These are phyloP conservation scores for Rhinogobius similis DNA, from an alignment of 2,113 vertebrate genomes.

Conservation along the genomic window DNA sequence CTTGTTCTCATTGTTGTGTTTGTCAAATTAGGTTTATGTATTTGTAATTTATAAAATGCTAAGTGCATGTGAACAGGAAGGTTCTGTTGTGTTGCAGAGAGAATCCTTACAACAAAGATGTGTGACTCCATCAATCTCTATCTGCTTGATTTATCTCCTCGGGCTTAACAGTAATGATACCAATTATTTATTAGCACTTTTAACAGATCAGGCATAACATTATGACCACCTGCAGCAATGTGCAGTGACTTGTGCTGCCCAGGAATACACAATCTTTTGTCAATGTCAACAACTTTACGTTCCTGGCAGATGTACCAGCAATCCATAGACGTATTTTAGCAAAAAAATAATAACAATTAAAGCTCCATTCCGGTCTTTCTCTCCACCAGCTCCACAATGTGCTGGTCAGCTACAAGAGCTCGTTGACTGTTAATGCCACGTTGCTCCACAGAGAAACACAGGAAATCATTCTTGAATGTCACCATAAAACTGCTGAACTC, in stretches of 20 bases:
- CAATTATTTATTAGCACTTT: background rate
- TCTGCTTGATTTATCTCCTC: background rate
- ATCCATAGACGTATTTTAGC: too few relatives aligned
- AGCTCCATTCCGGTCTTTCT: too few relatives aligned
- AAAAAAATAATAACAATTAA: too few relatives aligned
- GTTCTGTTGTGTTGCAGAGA: background rate
- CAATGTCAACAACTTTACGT: background rate
- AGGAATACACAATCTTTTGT: background rate
- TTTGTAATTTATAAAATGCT: background rate
- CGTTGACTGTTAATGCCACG: too few relatives aligned
- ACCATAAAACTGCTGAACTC: too few relatives aligned
- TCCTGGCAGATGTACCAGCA: too few relatives aligned
- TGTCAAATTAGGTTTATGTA: background rate
- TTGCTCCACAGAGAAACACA: too few relatives aligned
- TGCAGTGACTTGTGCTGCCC: background rate
- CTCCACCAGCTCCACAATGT: too few relatives aligned
- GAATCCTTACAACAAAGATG: background rate
- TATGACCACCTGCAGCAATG: background rate
- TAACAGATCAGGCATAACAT: background rate
- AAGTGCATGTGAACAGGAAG: background rate
- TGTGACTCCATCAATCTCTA: background rate
- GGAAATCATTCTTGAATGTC: too few relatives aligned
- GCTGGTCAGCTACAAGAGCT: too few relatives aligned
- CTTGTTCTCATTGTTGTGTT: background rate
- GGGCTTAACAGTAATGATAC: background rate